Conservation (phyloP, 2,888 invertebrate species). For the Protophormia terraenovae region DNA sequence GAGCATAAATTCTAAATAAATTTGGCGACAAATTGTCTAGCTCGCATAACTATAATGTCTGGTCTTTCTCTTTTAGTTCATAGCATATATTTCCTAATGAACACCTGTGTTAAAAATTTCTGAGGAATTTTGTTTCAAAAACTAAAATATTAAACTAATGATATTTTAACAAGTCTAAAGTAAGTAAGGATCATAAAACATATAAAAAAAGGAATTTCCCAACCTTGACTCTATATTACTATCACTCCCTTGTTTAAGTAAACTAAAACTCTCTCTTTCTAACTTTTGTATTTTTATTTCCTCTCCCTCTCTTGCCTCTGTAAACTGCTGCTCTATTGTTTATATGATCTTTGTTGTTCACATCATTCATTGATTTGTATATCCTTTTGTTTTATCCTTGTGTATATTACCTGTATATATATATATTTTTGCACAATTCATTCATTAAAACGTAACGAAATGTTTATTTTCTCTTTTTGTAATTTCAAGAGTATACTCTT, state of each 20-base stretch:
- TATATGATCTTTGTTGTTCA: conserved; percentile 14
- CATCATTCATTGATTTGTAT: conserved; percentile 46
- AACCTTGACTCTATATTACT: conserved; percentile 64
- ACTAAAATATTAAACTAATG: conserved; percentile 74
- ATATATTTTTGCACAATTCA: conserved; percentile 51
- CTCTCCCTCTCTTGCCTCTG: conserved; percentile 12
- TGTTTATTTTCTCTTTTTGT: conserved; percentile 24
- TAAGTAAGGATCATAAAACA: conserved; percentile 9
- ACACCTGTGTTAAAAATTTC: conserved; percentile 59
- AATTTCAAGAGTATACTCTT: conserved; percentile 41
- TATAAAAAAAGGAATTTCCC: conserved; percentile 71
- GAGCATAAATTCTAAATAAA: conserved; percentile 33
- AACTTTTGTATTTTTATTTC: conserved; percentile 65
- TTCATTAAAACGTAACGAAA: conserved; percentile 67
- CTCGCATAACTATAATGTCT: no score
- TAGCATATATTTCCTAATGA: no score
- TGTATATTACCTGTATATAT: not conserved
- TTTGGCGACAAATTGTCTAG: conserved; percentile 70
- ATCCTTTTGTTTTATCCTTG: conserved; percentile 3
- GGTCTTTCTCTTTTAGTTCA: not conserved
- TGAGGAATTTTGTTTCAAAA: not conserved
- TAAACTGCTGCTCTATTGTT: not conserved
- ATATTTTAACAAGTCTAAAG: conserved; percentile 78
- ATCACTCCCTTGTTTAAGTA: conserved; percentile 40
- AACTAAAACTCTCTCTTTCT: conserved; percentile 60